phyloP scores from a whole-genome alignment of 2,888 invertebrate species.

The Chromoteleia sp. region DNA sequence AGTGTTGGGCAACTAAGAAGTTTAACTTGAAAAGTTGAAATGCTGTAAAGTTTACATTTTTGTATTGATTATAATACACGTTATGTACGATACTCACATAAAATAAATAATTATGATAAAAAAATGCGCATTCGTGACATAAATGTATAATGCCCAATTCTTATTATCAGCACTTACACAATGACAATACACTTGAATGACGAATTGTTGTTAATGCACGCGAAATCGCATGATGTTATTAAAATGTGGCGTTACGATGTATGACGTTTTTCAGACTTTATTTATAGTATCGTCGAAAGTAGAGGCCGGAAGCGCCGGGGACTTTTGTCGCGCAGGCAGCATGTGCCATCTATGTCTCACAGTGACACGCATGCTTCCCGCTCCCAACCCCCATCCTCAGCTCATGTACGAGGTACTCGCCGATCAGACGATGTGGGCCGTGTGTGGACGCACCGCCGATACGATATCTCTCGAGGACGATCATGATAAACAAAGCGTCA shows the following conservation, averaged over 20 bases:
- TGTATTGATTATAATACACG: too few species aligned
- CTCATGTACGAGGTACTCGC: constrained; percentile 97
- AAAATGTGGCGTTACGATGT: constrained; percentile 39
- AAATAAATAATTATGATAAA: too few species aligned
- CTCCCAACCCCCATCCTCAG: constrained; percentile 79
- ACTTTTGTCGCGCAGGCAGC: constrained; percentile 95
- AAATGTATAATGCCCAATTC: background rate
- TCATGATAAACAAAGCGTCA: constrained; percentile 89
- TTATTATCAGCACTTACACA: background rate
- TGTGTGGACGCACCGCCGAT: constrained; percentile 95
- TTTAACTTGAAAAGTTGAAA: too few species aligned
- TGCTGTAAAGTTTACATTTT: too few species aligned
- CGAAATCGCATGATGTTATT: constrained; percentile 36
- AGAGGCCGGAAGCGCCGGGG: constrained; percentile 89
- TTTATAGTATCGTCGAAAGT: constrained; percentile 92
- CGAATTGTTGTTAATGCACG: constrained; percentile 24
- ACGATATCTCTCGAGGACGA: constrained; percentile 87
- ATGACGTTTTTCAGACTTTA: constrained; percentile 88
- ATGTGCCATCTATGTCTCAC: constrained; percentile 93
- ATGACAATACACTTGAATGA: constrained; percentile 1
- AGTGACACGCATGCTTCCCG: constrained; percentile 86
- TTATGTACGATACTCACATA: too few species aligned
- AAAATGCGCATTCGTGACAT: too few species aligned
- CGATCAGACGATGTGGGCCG: constrained; percentile 97
- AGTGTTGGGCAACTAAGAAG: too few species aligned